Percentiles rank a stretch among this genome's conserved stretches.
Evolutionary conservation across 2,113 vertebrate species (phyloP).

Genomic region (Fregetta grallaria): DNA sequence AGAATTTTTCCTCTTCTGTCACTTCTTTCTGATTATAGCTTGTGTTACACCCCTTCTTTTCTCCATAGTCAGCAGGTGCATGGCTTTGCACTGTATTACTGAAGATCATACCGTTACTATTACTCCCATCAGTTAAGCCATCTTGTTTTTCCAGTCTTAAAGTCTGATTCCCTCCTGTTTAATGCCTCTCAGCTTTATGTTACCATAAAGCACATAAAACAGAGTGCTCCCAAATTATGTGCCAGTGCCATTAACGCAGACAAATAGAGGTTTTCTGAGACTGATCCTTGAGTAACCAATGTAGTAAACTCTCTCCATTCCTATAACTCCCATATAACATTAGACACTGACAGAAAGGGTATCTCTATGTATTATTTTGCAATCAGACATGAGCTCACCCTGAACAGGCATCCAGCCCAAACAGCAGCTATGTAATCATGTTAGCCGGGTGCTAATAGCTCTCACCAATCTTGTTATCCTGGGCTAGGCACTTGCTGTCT

Average conservation of each 20-base stretch:
- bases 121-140: not conserved
- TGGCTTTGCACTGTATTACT: accelerated
- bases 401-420: not conserved
- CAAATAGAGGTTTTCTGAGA: not conserved
- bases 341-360: not conserved
- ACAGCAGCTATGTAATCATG: not conserved
- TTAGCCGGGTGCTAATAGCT: not conserved
- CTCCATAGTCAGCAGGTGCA: accelerated
- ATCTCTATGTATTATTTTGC: not conserved
- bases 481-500: not conserved
- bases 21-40: not conserved
- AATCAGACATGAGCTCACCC: not conserved
- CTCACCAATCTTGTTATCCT: not conserved
- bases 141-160: not conserved
- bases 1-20: not conserved
- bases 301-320: not conserved
- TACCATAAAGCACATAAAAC: not conserved
- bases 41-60: not conserved
- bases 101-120: accelerated
- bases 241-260: not conserved
- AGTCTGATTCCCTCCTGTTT: not conserved
- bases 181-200: not conserved
- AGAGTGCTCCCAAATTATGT: not conserved
- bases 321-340: accelerated
- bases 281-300: not conserved